Percentiles rank a stretch among this genome's conserved stretches.
phyloP scores from a whole-genome alignment of 2,113 vertebrate genomes.

The Danio rerio region DNA sequence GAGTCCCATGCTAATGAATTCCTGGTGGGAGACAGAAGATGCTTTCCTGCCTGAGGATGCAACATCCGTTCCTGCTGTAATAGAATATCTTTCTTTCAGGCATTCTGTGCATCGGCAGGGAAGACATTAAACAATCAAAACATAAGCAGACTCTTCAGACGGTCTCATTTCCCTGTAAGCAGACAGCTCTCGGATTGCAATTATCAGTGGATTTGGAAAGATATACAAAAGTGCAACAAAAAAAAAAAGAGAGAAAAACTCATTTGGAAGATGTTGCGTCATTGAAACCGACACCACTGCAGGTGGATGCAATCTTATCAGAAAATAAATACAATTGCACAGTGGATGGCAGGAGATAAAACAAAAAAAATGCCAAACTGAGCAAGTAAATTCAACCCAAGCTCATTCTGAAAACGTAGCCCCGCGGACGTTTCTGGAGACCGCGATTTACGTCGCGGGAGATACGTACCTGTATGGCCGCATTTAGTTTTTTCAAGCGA shows the following conservation, averaged over 20 bases:
- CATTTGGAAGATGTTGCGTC: not conserved
- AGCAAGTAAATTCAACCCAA: no score
- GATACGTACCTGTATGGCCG: no score
- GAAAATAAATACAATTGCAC: not conserved
- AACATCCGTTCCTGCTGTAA: constrained; percentile 46
- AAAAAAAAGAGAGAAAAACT: not conserved
- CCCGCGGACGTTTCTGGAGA: no score
- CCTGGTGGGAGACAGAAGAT: constrained; percentile 31
- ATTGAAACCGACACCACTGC: constrained; percentile 2
- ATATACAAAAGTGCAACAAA: constrained; percentile 1
- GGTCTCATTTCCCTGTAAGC: not conserved
- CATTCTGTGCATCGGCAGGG: constrained; percentile 11
- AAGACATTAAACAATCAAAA: constrained; percentile 25
- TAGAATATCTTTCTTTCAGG: constrained; percentile 47
- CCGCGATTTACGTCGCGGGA: no score
- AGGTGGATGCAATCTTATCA: constrained; percentile 17
- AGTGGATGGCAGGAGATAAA: constrained; percentile 2
- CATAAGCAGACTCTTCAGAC: constrained; percentile 17
- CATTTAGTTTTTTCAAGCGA: no score
- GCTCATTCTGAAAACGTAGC: no score
- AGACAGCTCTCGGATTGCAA: not conserved
- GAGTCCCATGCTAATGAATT: constrained; percentile 52
- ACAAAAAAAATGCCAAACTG: constrained; percentile 6
- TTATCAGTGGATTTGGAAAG: constrained; percentile 1
- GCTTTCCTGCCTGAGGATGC: constrained; percentile 45